Evolutionary conservation across 2,797 vertebrate genomes (phyloP).

Genomic region (Rhinoraja longicauda): DNA sequence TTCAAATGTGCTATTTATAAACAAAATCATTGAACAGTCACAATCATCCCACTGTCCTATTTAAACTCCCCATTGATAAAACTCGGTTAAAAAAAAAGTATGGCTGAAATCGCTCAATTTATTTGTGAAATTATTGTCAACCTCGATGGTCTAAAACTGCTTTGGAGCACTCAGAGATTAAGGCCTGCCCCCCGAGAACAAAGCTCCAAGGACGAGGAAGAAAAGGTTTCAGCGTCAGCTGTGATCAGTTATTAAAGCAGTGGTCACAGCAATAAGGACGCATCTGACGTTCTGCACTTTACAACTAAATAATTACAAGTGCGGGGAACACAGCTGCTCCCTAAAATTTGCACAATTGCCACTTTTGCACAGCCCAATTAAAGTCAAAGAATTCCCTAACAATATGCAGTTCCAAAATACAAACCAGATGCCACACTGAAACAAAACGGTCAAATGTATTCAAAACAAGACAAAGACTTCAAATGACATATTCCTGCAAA

Average conservation of each 20-base stretch:
- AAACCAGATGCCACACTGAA: constrained; percentile 9
- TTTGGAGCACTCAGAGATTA: not conserved
- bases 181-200: not conserved
- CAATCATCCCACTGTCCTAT: not conserved
- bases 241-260: not conserved
- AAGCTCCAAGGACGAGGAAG: not conserved
- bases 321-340: not conserved
- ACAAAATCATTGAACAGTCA: not conserved
- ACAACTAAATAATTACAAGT: not conserved
- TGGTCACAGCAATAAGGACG: not conserved
- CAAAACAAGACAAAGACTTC: not conserved
- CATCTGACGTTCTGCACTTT: not conserved
- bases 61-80: not conserved
- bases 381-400: not conserved
- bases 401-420: not conserved
- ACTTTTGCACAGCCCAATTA: not conserved
- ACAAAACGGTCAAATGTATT: not conserved
- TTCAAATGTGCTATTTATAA: not conserved
- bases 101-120: not conserved
- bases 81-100: not conserved
- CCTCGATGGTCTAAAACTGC: not conserved
- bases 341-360: not conserved
- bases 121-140: not conserved
- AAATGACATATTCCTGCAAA: not conserved
- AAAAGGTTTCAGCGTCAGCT: constrained; percentile 11